These are phyloP conservation scores for Alloscopus bannaensis DNA, from an alignment of 2,888 invertebrate genomes.

Conservation along the genomic window DNA sequence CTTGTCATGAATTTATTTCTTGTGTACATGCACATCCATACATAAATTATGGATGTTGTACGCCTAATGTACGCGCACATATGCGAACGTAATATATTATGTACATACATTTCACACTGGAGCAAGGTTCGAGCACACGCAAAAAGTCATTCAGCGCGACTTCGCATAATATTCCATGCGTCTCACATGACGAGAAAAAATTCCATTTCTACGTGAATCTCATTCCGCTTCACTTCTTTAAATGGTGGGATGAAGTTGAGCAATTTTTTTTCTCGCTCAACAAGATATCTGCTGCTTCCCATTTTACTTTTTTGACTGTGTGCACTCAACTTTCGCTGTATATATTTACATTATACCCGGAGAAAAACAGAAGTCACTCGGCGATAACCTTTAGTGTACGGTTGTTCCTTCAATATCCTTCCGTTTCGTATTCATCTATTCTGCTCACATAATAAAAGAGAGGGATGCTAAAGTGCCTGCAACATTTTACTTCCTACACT, in stretches of 20 bases:
- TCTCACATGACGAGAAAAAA: conserved; percentile 29
- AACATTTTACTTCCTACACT: no score
- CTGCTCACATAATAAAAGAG: neutral
- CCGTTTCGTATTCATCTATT: neutral
- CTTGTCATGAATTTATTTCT: conserved; percentile 28
- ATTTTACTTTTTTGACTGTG: no score
- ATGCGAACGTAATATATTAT: conserved; percentile 1
- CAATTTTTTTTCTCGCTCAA: conserved; percentile 11
- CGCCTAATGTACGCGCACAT: neutral
- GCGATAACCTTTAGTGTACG: neutral
- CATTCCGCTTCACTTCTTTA: conserved; percentile 35
- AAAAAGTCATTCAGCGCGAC: neutral
- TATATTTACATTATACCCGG: no score
- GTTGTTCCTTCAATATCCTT: neutral
- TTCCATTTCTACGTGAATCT: conserved; percentile 41
- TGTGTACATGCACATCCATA: conserved; percentile 4
- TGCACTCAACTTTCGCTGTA: no score
- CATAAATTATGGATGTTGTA: conserved; percentile 33
- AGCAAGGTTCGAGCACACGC: no score
- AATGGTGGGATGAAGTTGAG: conserved; percentile 30
- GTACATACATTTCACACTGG: no score
- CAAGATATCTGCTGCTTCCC: conserved; percentile 7
- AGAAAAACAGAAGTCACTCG: no score
- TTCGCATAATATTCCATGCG: neutral
- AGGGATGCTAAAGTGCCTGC: neutral